Conservation (phyloP, 2,888 invertebrate genomes). For the Noctua janthe region DNA sequence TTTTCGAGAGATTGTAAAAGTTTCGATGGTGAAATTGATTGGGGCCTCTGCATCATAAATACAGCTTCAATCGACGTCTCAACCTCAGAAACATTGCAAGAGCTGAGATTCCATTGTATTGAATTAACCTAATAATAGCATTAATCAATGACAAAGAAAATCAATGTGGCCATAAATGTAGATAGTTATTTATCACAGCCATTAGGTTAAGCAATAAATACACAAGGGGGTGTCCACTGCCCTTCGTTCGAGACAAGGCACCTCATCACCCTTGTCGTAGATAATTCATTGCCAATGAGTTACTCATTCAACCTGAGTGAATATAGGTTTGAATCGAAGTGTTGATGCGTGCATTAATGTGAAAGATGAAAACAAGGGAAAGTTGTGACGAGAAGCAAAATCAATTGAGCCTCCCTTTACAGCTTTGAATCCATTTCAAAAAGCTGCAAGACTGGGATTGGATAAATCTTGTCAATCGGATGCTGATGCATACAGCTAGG, state of each 20-base stretch:
- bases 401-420: neutral
- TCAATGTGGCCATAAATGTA: constrained; percentile 7
- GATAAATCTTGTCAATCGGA: neutral
- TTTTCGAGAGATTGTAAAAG: neutral
- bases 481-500: neutral
- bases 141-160: constrained; percentile 11
- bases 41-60: neutral
- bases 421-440: neutral
- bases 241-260: constrained; percentile 16
- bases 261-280: constrained; percentile 5
- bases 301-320: constrained; percentile 26
- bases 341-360: neutral
- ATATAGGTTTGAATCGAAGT: neutral
- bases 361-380: neutral
- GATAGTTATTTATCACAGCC: constrained; percentile 9
- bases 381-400: neutral
- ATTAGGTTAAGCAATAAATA: constrained; percentile 35
- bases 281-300: constrained; percentile 33
- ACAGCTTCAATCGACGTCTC: neutral
- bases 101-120: neutral
- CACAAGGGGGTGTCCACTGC: constrained; percentile 24
- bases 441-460: neutral
- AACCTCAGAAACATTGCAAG: neutral
- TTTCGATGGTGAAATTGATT: neutral
- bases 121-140: neutral